These are phyloP conservation scores for Cephus runcator DNA, from an alignment of 2,888 invertebrate species.

Conservation along the genomic window DNA sequence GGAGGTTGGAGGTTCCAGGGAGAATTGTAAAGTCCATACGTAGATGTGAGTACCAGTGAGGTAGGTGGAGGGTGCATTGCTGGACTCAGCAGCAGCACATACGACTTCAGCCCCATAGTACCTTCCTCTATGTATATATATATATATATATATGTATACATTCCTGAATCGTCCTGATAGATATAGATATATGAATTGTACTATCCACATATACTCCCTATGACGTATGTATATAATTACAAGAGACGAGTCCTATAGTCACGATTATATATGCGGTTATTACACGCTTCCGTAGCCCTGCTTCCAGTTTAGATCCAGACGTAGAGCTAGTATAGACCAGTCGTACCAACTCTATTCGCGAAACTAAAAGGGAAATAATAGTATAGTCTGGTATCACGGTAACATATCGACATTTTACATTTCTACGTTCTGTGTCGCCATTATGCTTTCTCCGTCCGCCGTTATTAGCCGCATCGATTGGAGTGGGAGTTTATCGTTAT, in stretches of 20 bases:
- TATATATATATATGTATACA: slow-evolving; percentile 6
- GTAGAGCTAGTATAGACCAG: neutral
- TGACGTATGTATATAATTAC: slow-evolving; percentile 4
- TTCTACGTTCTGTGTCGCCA: neutral
- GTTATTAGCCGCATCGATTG: neutral
- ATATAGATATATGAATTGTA: slow-evolving; percentile 1
- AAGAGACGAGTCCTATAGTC: slow-evolving; percentile 18
- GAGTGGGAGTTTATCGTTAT: neutral
- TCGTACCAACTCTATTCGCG: neutral
- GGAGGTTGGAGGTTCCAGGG: slow-evolving; percentile 9
- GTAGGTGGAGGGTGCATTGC: slow-evolving; percentile 29
- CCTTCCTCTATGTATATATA: slow-evolving; percentile 13
- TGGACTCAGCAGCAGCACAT: slow-evolving; percentile 38
- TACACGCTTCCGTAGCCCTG: slow-evolving; percentile 48
- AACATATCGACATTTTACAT: neutral
- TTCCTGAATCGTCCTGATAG: neutral
- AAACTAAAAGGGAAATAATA: neutral
- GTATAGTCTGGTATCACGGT: neutral
- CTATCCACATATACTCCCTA: slow-evolving; percentile 7
- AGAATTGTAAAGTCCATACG: neutral
- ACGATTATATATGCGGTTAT: slow-evolving; percentile 45
- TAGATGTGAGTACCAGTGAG: neutral
- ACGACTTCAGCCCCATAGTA: slow-evolving; percentile 9
- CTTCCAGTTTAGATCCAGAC: slow-evolving; percentile 13
- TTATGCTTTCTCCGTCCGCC: neutral